Percentiles rank a stretch among this genome's conserved stretches.
phyloP scores from a whole-genome alignment of 2,888 invertebrate species.

The Lasioglossum marginatum region DNA sequence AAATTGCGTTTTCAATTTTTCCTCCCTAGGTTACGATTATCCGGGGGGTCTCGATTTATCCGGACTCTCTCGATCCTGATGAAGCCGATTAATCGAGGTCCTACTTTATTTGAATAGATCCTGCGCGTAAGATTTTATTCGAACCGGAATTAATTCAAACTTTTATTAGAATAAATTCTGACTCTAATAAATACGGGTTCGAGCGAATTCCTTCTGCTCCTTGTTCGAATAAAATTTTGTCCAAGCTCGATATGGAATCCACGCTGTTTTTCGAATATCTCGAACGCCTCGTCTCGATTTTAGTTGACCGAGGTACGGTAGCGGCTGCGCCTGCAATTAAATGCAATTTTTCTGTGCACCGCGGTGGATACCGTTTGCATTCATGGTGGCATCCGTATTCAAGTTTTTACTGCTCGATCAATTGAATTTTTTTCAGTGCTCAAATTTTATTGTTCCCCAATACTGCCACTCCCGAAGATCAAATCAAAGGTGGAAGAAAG shows the following conservation, averaged over 20 bases:
- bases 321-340: constrained; percentile 47
- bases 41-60: too few species aligned
- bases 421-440: neutral
- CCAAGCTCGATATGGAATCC: neutral
- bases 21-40: too few species aligned
- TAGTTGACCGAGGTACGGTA: neutral
- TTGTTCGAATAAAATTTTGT: too few species aligned
- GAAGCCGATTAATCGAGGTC: too few species aligned
- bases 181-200: too few species aligned
- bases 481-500: neutral
- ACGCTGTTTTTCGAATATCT: neutral
- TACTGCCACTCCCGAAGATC: neutral
- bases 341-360: constrained; percentile 8
- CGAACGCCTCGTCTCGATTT: neutral
- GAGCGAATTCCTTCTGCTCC: too few species aligned
- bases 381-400: constrained; percentile 10
- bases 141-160: too few species aligned
- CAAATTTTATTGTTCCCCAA: neutral
- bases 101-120: too few species aligned
- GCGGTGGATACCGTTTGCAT: constrained; percentile 18
- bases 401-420: neutral
- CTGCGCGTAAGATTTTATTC: too few species aligned
- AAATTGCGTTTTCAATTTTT: too few species aligned
- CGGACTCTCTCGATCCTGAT: too few species aligned
- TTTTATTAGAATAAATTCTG: too few species aligned